A percentile compares a stretch with the other conserved stretches of the same genome.
Conservation (phyloP, 2,797 vertebrate species). For the Macroramphosus scolopax region DNA sequence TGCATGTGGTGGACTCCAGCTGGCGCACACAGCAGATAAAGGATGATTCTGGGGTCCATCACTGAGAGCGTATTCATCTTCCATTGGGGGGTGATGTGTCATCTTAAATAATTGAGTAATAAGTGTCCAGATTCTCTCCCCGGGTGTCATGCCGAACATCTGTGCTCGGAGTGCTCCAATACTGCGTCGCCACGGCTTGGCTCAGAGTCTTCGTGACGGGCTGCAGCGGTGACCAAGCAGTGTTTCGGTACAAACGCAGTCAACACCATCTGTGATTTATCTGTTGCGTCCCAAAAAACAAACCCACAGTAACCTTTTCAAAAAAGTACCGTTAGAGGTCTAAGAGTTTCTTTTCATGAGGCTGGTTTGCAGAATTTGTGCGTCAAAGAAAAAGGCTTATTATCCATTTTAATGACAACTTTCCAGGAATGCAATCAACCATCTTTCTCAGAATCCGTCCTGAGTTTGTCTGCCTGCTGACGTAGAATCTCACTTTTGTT, state of each 20-base stretch:
- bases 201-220: slow-evolving; percentile 46
- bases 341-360: not conserved
- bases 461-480: slow-evolving; percentile 24
- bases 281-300: slow-evolving; percentile 30
- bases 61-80: slow-evolving; percentile 78
- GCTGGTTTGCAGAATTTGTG: not conserved
- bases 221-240: slow-evolving; percentile 36
- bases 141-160: slow-evolving; percentile 62
- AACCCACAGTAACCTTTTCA: slow-evolving; percentile 8
- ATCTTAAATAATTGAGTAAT: slow-evolving; percentile 83
- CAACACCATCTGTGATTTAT: slow-evolving; percentile 49
- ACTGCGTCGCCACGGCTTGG: slow-evolving; percentile 51
- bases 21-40: slow-evolving; percentile 74
- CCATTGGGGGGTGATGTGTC: slow-evolving; percentile 72
- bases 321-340: slow-evolving; percentile 8
- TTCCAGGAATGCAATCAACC: slow-evolving; percentile 32
- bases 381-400: slow-evolving; percentile 17
- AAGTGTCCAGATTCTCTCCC: slow-evolving; percentile 73
- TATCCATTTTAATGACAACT: slow-evolving; percentile 25
- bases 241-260: slow-evolving; percentile 21
- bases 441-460: slow-evolving; percentile 18
- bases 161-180: slow-evolving; percentile 62
- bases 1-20: slow-evolving; percentile 55
- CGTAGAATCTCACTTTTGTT: slow-evolving; percentile 35
- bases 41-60: slow-evolving; percentile 73